These are phyloP conservation scores for Labroides dimidiatus DNA, from an alignment of 2,797 vertebrate genomes.

Conservation along the genomic window DNA sequence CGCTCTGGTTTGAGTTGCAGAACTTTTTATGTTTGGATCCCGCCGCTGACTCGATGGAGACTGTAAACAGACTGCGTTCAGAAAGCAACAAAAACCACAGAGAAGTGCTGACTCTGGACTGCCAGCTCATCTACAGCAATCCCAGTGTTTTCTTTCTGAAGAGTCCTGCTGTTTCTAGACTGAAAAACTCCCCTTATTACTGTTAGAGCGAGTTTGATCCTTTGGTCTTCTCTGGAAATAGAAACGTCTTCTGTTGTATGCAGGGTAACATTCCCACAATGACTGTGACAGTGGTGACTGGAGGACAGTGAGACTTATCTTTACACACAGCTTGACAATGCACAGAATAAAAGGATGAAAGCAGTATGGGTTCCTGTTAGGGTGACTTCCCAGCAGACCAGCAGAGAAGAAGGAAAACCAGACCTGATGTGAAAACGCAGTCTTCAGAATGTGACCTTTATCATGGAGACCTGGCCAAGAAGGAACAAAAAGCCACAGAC, in stretches of 20 bases:
- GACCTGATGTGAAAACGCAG: no score
- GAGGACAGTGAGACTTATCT: not conserved
- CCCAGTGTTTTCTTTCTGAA: constrained; percentile 46
- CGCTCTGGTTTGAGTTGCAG: constrained; percentile 23
- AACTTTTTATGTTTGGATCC: constrained; percentile 37
- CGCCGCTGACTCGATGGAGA: constrained; percentile 5
- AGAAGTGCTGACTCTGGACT: constrained; percentile 44
- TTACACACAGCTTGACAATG: no score
- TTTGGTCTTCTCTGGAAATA: constrained; percentile 41
- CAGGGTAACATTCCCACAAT: constrained; percentile 21
- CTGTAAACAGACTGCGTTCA: constrained; percentile 31
- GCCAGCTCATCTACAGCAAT: constrained; percentile 55
- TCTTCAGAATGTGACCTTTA: no score
- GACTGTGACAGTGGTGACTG: not conserved
- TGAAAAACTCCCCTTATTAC: constrained; percentile 47
- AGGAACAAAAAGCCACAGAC: no score
- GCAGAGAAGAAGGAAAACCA: no score
- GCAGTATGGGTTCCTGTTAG: no score
- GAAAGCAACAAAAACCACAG: constrained; percentile 34
- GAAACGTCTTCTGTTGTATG: constrained; percentile 21
- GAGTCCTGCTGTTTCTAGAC: constrained; percentile 40
- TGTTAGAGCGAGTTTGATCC: constrained; percentile 30
- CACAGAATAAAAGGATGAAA: no score
- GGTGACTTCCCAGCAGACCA: no score
- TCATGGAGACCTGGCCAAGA: no score